Base-by-base conservation (phyloP, 2,113 vertebrate species). In the Ifrita kowaldi region DNA sequence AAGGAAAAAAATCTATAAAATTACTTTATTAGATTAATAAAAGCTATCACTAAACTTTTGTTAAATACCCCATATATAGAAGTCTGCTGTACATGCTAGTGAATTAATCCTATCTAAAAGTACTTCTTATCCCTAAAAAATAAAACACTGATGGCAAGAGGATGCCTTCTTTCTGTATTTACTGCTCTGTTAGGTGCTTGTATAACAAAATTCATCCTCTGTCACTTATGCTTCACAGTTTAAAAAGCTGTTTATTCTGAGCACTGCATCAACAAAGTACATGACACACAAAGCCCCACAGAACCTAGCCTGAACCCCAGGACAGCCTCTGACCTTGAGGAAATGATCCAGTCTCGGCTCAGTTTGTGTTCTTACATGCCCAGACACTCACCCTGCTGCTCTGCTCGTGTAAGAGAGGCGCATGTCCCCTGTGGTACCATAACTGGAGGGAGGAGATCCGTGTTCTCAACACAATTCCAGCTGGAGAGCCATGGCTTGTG, bases 161-260 rank as follows among this genome's bases (percentile, higher is more conserved):
- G 67, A 88, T 42, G 39, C 18, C 35, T 93, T 73, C 33, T 42
- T 57, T 65, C 32, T 27, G 19, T 28, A 21, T 33, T 55, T n/a
- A 33, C 0, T 83, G 65, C 57, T 69, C n/a, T 65, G 9, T 46
- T 57, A 63, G 30, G 33, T 63, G 42, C 52, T 65, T 77, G 59
- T 44, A 41, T 35, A 89, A 84, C 46, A 84, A 77, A 90, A 84
- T 22, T 55, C 10, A 74, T 50, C 52, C 39, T 86, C 71, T 90
- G 55, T 11, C 73, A 47, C 71, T 76, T 65, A 62, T 65, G 39
- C 50, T 30, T 42, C 39, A 19, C 70, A 41, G 17, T 70, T 76
- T 56, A 35, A 80, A 76, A 83, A 59, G 21, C 19, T 41, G 42
- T 65, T 73, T 70, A 35, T 56, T 60, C 39, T 0, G 2, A 73